Evolutionary conservation across 2,113 vertebrate genomes (phyloP).

Genomic region (Melanerpes aurifrons): DNA sequence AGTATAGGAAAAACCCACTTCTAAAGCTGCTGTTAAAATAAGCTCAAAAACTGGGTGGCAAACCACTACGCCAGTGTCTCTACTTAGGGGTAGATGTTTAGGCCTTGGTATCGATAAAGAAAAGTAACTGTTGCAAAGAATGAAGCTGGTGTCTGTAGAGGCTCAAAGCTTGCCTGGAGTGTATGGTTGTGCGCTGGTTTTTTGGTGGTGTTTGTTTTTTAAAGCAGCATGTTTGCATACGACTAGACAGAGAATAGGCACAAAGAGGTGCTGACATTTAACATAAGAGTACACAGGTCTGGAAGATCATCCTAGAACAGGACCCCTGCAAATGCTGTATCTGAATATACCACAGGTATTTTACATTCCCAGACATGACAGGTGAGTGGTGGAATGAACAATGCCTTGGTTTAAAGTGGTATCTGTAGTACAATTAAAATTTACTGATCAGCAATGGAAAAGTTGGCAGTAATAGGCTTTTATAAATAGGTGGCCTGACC

Average conservation of each 20-base stretch:
- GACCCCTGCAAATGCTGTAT: not conserved
- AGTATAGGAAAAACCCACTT: not conserved
- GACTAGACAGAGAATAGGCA: not conserved
- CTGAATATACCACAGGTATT: not conserved
- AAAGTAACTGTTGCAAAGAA: not conserved
- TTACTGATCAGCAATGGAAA: not conserved
- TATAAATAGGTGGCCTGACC: not conserved
- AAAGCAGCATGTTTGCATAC: not conserved
- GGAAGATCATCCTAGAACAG: not conserved
- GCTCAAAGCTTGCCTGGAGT: not conserved
- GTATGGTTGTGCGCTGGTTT: no score
- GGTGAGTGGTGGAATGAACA: not conserved
- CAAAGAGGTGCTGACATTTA: not conserved
- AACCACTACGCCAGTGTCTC: no score
- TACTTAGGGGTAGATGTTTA: not conserved
- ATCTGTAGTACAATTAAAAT: not conserved
- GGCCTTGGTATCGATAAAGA: rapidly evolving
- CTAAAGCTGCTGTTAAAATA: not conserved
- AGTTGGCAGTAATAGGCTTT: not conserved
- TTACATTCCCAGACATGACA: not conserved
- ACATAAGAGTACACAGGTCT: not conserved
- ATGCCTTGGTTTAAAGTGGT: not conserved
- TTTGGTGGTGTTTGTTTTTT: no score
- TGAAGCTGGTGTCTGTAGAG: not conserved
- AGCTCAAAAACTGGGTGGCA: not conserved